Percentiles rank a stretch among this genome's conserved stretches.
These are phyloP conservation scores for Paratrypauchen microcephalus DNA, from an alignment of 2,797 vertebrate genomes.

Conservation along the genomic window DNA sequence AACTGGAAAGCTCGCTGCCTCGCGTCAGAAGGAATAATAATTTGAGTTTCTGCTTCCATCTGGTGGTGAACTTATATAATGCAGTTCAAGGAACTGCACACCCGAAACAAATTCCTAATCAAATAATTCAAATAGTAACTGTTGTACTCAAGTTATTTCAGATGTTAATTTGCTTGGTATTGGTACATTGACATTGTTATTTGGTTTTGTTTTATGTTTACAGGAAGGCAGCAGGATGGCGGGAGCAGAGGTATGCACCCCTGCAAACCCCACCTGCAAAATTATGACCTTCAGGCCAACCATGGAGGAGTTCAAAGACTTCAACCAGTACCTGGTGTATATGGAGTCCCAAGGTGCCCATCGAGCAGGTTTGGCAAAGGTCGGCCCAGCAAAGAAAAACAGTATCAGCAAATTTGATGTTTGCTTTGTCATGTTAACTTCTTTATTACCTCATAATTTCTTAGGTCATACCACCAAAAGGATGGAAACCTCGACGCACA, in stretches of 20 bases:
- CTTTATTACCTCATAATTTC: neutral
- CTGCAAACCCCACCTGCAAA: constrained; percentile 92
- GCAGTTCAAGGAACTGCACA: neutral
- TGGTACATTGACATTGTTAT: neutral
- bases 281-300: constrained; percentile 97
- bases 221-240: constrained; percentile 82
- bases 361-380: constrained; percentile 95
- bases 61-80: constrained; percentile 42
- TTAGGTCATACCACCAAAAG: constrained; percentile 91
- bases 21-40: constrained; percentile 55
- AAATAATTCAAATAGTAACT: neutral
- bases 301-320: constrained; percentile 93
- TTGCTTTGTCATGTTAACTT: neutral
- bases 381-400: constrained; percentile 49
- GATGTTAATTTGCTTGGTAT: neutral
- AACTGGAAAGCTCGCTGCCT: constrained; percentile 42
- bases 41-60: constrained; percentile 54
- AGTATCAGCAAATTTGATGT: neutral
- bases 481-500: constrained; percentile 91
- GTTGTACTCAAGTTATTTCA: neutral
- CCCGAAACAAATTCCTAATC: neutral
- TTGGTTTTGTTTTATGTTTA: constrained; percentile 29
- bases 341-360: constrained; percentile 98
- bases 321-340: constrained; percentile 91
- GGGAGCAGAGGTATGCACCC: constrained; percentile 74